Evolutionary conservation across 2,888 invertebrate genomes (phyloP).

Genomic region (Thyatira batis): DNA sequence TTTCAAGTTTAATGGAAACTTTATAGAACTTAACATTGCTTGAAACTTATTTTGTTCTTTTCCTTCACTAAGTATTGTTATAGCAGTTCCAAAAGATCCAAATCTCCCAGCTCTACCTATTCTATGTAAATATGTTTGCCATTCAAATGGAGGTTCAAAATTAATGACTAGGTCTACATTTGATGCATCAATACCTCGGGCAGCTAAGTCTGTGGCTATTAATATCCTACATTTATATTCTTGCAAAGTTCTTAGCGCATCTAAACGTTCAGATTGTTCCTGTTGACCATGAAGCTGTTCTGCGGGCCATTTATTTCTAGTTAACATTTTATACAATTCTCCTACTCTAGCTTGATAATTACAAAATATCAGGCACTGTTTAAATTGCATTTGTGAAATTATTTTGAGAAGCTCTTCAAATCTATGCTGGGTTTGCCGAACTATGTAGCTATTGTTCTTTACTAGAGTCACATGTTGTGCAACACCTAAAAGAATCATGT

Average conservation of each 20-base stretch:
- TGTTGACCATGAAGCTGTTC: conserved; percentile 90
- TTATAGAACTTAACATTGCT: conserved; percentile 81
- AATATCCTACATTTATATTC: conserved; percentile 92
- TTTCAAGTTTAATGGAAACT: conserved; percentile 55
- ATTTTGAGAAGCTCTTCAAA: conserved; percentile 85
- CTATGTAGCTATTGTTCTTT: conserved; percentile 83
- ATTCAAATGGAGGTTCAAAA: conserved; percentile 91
- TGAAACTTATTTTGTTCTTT: conserved; percentile 84
- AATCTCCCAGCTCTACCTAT: conserved; percentile 98
- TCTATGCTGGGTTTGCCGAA: conserved; percentile 86
- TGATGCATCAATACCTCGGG: conserved; percentile 96
- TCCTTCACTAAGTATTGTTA: conserved; percentile 87
- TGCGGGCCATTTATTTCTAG: conserved; percentile 88
- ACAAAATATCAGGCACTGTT: conserved; percentile 95
- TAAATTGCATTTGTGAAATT: conserved; percentile 88
- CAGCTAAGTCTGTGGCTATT: conserved; percentile 94
- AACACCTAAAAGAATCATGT: conserved; percentile 88
- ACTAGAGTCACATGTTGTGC: conserved; percentile 88
- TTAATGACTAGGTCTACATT: conserved; percentile 97
- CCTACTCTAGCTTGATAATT: conserved; percentile 93
- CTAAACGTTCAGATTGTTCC: conserved; percentile 89
- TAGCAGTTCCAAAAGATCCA: conserved; percentile 91
- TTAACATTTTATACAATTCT: conserved; percentile 88
- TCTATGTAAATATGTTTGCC: conserved; percentile 94
- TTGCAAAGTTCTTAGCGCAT: conserved; percentile 89